These are phyloP conservation scores for Dreissena rostriformis DNA, from an alignment of 1,140 invertebrate genomes.

Conservation along the genomic window DNA sequence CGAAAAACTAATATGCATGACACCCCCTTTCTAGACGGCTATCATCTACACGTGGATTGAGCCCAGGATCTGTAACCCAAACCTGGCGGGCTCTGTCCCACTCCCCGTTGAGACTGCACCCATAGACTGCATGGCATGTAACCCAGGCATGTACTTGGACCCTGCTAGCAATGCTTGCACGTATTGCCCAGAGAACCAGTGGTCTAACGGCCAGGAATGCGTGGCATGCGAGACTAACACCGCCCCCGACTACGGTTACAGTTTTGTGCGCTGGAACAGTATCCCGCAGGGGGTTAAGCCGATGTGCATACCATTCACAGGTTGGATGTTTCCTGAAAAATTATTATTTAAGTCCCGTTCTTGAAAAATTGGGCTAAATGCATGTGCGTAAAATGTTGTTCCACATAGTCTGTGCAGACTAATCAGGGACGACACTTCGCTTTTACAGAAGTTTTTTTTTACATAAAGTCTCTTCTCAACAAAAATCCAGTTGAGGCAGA, in stretches of 20 bases:
- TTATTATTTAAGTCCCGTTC: no score
- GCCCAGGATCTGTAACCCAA: slow-evolving; percentile 83
- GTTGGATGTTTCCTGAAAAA: no score
- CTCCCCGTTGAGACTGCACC: slow-evolving; percentile 79
- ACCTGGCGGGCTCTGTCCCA: slow-evolving; percentile 75
- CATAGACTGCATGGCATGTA: slow-evolving; percentile 83
- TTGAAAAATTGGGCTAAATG: no score
- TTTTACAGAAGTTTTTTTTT: no score
- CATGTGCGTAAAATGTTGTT: no score
- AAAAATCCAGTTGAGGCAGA: no score
- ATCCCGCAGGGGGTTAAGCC: slow-evolving; percentile 83
- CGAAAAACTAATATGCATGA: no score
- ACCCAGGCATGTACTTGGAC: slow-evolving; percentile 83
- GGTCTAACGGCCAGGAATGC: slow-evolving; percentile 80
- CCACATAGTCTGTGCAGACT: no score
- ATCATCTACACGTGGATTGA: slow-evolving; percentile 83
- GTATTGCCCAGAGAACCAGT: slow-evolving; percentile 79
- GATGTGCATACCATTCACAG: slow-evolving; percentile 79
- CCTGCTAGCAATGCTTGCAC: slow-evolving; percentile 76
- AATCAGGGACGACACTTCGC: no score
- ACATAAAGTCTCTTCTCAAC: no score
- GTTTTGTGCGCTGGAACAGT: slow-evolving; percentile 83
- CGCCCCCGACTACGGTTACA: slow-evolving; percentile 83
- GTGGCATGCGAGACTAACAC: slow-evolving; percentile 82
- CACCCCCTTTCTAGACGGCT: slow-evolving; percentile 77